Percentiles rank a stretch among this genome's conserved stretches.
These are phyloP conservation scores for Sciaenops ocellatus DNA, from an alignment of 2,797 vertebrate species.

Conservation along the genomic window DNA sequence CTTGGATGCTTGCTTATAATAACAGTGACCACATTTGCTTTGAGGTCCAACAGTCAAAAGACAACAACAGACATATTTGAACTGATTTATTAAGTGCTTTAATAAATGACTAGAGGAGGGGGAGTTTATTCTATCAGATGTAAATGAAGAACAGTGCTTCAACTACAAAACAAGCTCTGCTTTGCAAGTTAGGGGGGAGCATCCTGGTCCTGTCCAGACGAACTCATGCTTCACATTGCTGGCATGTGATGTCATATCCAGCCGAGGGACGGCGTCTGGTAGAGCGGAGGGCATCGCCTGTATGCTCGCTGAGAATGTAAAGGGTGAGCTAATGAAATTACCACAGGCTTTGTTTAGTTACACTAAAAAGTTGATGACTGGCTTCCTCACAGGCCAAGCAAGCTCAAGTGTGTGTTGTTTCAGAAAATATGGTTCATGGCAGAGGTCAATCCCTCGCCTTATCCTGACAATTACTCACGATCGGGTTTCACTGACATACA, in stretches of 20 bases:
- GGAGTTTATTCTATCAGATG: constrained; percentile 1
- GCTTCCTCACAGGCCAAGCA: constrained; percentile 66
- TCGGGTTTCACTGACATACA: constrained; percentile 68
- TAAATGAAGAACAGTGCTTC: constrained; percentile 30
- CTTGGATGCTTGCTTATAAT: constrained; percentile 39
- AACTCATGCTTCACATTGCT: constrained; percentile 56
- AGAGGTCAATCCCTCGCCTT: constrained; percentile 82
- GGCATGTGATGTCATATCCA: constrained; percentile 65
- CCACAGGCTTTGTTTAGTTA: constrained; percentile 72
- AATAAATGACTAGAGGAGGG: constrained; percentile 1
- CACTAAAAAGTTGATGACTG: constrained; percentile 66
- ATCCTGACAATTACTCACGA: constrained; percentile 77
- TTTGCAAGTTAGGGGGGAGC: constrained; percentile 2
- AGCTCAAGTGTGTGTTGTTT: constrained; percentile 79
- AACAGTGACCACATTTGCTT: constrained; percentile 55
- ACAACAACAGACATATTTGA: constrained; percentile 23
- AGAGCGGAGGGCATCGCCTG: constrained; percentile 25
- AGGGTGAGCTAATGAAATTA: constrained; percentile 66
- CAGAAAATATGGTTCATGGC: constrained; percentile 78
- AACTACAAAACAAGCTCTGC: constrained; percentile 12
- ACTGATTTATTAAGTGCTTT: constrained; percentile 42
- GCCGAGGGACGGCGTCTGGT: constrained; percentile 39
- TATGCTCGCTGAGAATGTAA: constrained; percentile 23
- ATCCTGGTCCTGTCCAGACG: constrained; percentile 30
- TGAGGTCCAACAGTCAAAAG: constrained; percentile 30